Base-by-base conservation (phyloP, 1,140 invertebrate species). In the Radopholus similis region DNA sequence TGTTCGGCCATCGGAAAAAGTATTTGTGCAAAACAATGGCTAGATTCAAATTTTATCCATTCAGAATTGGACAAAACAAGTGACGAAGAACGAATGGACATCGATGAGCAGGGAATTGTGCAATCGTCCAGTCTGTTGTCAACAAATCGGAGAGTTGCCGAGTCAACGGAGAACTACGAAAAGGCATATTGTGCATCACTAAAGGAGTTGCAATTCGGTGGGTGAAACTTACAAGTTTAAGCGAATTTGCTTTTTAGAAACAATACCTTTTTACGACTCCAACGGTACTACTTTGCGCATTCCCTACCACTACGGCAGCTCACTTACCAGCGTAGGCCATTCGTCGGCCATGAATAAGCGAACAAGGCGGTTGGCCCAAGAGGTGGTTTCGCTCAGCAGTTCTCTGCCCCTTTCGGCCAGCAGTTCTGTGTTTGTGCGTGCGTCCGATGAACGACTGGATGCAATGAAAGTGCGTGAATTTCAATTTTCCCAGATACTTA, bases 361-460 rank as follows among this genome's bases (percentile, higher is more conserved):
- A 66, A 90, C 93, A 68, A 91, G 93, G 83, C 87, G 93, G 18
- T 86, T 96, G 18, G 93, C 93, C 30, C 93, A 95, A 84, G 93
- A 96, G 85, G 89, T 91, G 63, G 91, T 93, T 26, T 95, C 92
- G 11, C 86, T 96, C 4, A 91, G 91, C 49, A 93, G 91, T 55
- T 91, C 90, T 63, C 85, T 96, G 69, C 93, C 93, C 59, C 87
- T 96, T 18, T 93, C 92, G 15, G 91, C 90, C 76, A 93, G 91
- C 82, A 93, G 91, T 79, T 91, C 90, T 71, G 92, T 96, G 40
- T 96, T 95, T 87, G 92, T 95, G 59, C 87, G 93, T 71, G 93
- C 91, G 85, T 92, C 95, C 85, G 89, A 91, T 59, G 92, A 95
- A 82, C 87, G 93, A 72, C 86, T 95, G 51, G 92, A 95, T 83